Base-by-base conservation (phyloP, 2,797 vertebrate genomes). In the Telmatherina bonti region DNA sequence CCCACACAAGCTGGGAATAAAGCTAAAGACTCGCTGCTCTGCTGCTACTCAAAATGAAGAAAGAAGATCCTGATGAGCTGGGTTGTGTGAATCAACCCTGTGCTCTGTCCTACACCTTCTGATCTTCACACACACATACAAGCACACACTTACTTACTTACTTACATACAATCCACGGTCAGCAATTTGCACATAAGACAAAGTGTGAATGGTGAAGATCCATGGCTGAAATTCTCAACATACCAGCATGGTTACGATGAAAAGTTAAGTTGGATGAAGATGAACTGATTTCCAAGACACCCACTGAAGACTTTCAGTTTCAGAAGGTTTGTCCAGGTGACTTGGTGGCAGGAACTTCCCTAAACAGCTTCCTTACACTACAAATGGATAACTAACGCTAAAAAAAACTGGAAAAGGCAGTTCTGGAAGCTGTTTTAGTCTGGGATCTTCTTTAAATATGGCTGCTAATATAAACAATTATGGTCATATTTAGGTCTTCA, bases 1-100 rank as follows among this genome's bases (percentile, higher is more conserved):
- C 70, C 56, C 57, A 69, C 83, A 71, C 72, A 80, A 59, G 67
- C 53, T 9, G 67, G 59, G 68, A 75, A 74, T 77, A 31, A 69
- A 66, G 61, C 24, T 59, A 41, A 67, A 80, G 35, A 62, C 45
- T 11, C 41, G 54, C 52, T 27, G 60, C 27, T 58, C 52, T 47
- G 56, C 56, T 69, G 31, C 31, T 22, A 29, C 59, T 67, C 10
- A 67, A 61, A 62, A 68, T 61, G 24, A 72, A 76, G 51, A 55
- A 55, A 70, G 43, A 67, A 13, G 60, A 61, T 62, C 59, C 41
- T 66, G 67, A 82, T 56, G 57, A 65, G 58, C 13, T 24, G 5
- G 22, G 49, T 51, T 26, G 22, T 24, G 49, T 51, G 47, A 51
- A 51, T 26, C 9, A 26, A 51, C 22, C 22, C 4, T 49, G n/a